These are phyloP conservation scores for Pelecanoides urinatrix DNA, from an alignment of 2,113 vertebrate species.

Conservation along the genomic window DNA sequence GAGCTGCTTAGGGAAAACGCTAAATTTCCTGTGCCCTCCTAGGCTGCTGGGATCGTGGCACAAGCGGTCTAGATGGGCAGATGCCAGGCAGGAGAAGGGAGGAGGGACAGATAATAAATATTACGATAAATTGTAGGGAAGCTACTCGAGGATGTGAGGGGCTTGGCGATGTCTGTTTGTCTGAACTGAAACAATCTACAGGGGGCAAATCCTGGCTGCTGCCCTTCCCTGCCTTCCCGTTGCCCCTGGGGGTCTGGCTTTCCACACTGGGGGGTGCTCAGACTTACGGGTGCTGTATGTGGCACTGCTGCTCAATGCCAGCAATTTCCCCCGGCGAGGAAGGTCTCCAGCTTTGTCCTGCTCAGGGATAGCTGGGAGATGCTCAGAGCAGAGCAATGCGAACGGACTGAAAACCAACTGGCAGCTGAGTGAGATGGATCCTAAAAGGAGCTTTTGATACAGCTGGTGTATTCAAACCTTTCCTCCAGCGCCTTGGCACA, in stretches of 20 bases:
- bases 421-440: background rate
- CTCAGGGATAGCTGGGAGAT: background rate
- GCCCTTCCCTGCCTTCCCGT: fast-evolving
- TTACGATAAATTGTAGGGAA: background rate
- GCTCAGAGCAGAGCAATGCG: background rate
- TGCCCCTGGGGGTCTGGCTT: background rate
- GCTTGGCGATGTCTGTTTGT: background rate
- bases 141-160: background rate
- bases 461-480: background rate
- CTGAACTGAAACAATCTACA: background rate
- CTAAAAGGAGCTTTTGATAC: background rate
- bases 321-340: background rate
- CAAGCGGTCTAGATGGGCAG: background rate
- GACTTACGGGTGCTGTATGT: background rate
- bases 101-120: background rate
- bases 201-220: background rate
- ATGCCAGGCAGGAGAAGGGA: background rate
- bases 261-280: background rate
- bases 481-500: background rate
- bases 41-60: background rate
- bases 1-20: background rate
- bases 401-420: background rate
- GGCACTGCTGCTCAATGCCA: background rate
- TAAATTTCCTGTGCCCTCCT: fast-evolving
- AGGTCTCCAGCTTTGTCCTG: background rate